Base-by-base conservation (phyloP, 2,888 invertebrate species). In the Selenia dentaria region DNA sequence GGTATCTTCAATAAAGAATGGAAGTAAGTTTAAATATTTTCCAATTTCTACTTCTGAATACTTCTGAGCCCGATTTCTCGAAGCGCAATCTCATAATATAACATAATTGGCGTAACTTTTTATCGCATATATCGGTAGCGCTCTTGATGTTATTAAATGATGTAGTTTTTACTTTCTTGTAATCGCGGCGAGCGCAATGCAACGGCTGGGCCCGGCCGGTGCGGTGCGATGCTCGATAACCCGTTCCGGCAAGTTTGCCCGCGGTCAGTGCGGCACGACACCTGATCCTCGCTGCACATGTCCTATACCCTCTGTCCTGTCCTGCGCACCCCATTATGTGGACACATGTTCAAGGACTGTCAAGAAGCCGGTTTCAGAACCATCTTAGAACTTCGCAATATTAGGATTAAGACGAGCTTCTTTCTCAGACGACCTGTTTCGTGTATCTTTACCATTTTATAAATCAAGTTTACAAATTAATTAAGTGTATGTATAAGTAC, bases 261-360 rank as follows among this genome's bases (percentile, higher is more conserved):
- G 75, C 85, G 84, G 87, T 80, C 84, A 82, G 77, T 75, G 74
- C 79, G 84, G 81, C 80, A 70, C 74, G 88, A 88, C 88, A 89
- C 86, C 88, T 88, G 89, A 89, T 85, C 83, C 77, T 60, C 59
- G 60, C 62, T 73, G 71, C 84, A 82, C 78, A 83, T 82, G 84
- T 70, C n/a, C n/a, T n/a, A n/a, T n/a, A n/a, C n/a, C n/a, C n/a
- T 76, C 66, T 63, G 55, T 67, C 58, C 64, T 59, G n/a, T n/a
- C n/a, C 60, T 60, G 59, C 54, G 57, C 59, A 54, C 59, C 13
- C 25, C 40, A 45, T 45, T 72, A 64, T 70, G 68, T 62, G 59
- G 76, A 74, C 81, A 79, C 75, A 80, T 83, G 79, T 75, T 73
- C 72, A 70, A 74, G 70, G 74, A 64, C 73, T 67, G 44, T 58